Conservation (phyloP, 1,140 invertebrate species). For the Drosophila guanche region DNA sequence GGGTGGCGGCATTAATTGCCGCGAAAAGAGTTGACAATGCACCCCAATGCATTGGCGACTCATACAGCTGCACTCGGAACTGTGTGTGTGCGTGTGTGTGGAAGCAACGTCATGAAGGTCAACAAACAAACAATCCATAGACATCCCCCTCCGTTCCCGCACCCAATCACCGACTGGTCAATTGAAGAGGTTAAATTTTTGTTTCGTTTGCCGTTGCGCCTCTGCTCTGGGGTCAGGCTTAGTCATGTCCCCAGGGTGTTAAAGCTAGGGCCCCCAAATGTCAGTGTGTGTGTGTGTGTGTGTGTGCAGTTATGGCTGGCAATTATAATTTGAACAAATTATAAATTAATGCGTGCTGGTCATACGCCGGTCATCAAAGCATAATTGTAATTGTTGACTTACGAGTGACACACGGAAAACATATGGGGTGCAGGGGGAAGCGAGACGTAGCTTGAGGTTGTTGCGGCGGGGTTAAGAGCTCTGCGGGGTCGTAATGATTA, state of each 20-base stretch:
- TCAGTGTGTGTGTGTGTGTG: conserved; percentile 26
- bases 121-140: conserved; percentile 43
- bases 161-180: conserved; percentile 40
- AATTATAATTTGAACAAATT: conserved; percentile 79
- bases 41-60: conserved; percentile 34
- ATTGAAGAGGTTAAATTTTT: conserved; percentile 77
- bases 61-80: conserved; percentile 10
- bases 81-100: conserved; percentile 16
- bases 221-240: conserved; percentile 34
- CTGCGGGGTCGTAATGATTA: conserved; percentile 38
- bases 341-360: conserved; percentile 75
- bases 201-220: conserved; percentile 9
- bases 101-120: conserved; percentile 62
- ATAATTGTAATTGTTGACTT: conserved; percentile 76
- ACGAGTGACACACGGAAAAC: conserved; percentile 10
- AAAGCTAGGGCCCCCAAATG: conserved; percentile 65
- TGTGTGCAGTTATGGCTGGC: conserved; percentile 44
- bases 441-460: not conserved
- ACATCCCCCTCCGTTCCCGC: too few species aligned
- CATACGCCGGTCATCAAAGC: conserved; percentile 69
- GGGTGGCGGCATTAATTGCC: conserved; percentile 22
- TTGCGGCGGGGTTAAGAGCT: conserved; percentile 21
- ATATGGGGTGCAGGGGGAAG: not conserved
- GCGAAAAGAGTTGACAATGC: conserved; percentile 17
- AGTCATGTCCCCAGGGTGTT: conserved; percentile 69